phyloP scores from a whole-genome alignment of 2,797 vertebrate species.

The Emydoidea blandingii region DNA sequence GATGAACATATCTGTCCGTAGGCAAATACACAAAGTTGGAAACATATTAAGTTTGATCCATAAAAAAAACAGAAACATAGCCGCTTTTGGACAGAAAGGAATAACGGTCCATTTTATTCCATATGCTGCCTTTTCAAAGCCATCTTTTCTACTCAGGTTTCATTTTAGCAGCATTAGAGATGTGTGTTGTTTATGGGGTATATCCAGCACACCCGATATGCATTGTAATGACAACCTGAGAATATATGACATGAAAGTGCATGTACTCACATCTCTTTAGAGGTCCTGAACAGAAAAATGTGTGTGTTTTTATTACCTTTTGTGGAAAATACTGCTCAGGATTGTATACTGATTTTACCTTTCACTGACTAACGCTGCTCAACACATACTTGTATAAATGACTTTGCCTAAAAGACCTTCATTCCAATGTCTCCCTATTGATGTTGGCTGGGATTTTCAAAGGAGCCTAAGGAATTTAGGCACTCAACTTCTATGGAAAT shows the following conservation, averaged over 20 bases:
- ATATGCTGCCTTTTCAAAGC: not conserved
- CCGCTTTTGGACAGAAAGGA: not conserved
- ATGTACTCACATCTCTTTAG: not conserved
- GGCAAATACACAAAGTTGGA: not conserved
- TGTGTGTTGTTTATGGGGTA: not conserved
- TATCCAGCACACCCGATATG: not conserved
- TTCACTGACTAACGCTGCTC: accelerated
- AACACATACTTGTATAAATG: not conserved
- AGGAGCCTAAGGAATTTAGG: not conserved
- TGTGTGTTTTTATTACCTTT: not conserved
- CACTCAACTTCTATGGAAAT: not conserved
- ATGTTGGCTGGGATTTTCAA: not conserved
- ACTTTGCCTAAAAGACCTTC: not conserved
- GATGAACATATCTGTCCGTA: not conserved
- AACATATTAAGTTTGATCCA: not conserved
- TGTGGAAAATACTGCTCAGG: not conserved
- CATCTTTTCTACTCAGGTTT: not conserved
- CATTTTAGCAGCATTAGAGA: not conserved
- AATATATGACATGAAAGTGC: not conserved
- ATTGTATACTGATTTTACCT: not conserved
- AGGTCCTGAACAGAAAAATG: not conserved
- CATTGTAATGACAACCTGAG: not conserved
- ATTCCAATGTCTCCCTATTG: not conserved
- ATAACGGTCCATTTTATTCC: not conserved
- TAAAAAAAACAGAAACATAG: not conserved